Evolutionary conservation across 2,888 invertebrate genomes (phyloP).

Genomic region (Dryobotodes eremita): DNA sequence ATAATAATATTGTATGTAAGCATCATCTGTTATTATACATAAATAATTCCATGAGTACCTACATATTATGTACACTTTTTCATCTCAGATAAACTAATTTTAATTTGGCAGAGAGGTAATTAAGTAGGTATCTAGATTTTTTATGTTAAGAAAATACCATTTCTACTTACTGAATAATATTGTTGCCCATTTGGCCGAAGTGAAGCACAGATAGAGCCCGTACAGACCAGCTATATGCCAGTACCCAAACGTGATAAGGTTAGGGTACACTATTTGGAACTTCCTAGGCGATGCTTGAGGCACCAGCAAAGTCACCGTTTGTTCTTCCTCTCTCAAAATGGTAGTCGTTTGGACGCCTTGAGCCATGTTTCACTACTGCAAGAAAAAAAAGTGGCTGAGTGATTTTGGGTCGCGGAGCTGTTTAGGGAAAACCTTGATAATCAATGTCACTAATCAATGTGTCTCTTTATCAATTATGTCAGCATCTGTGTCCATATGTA

Average conservation of each 20-base stretch:
- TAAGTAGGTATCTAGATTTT: not conserved
- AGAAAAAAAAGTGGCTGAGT: conserved; percentile 2
- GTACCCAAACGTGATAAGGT: conserved; percentile 71
- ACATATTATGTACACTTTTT: not conserved
- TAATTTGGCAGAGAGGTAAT: not conserved
- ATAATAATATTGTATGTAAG: not conserved
- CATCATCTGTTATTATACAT: not conserved
- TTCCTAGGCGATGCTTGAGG: conserved; percentile 66
- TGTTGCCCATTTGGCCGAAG: conserved; percentile 73
- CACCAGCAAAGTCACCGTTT: conserved; percentile 36
- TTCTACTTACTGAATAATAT: conserved; percentile 71
- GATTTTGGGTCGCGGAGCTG: not conserved
- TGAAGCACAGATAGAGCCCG: conserved; percentile 74
- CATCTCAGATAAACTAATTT: not conserved
- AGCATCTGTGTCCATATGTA: not conserved
- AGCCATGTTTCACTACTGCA: conserved; percentile 42
- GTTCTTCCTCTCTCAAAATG: conserved; percentile 33
- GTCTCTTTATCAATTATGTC: not conserved
- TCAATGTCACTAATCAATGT: not conserved
- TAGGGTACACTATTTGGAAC: conserved; percentile 71
- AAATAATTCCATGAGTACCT: not conserved
- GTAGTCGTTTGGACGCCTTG: conserved; percentile 12
- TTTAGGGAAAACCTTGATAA: not conserved
- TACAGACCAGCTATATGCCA: conserved; percentile 74
- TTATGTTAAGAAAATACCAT: not conserved